Conservation (phyloP, 2,113 vertebrate genomes). For the Taxidea taxus region DNA sequence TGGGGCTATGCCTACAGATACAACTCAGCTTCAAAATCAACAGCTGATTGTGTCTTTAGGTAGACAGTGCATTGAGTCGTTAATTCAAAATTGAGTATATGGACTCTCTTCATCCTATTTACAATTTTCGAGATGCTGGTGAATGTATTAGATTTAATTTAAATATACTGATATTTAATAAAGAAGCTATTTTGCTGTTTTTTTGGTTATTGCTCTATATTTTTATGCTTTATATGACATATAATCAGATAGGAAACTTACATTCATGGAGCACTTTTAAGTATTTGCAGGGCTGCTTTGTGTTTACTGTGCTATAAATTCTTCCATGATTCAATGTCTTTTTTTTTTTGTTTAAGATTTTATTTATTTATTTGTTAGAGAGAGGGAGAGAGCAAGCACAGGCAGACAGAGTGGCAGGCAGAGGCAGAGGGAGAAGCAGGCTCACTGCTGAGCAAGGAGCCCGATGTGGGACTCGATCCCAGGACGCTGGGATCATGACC, state of each 20-base stretch:
- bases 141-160: not conserved
- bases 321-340: not conserved
- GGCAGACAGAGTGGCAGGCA: too few relatives aligned
- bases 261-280: not conserved
- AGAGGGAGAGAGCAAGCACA: too few relatives aligned
- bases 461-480: too few relatives aligned
- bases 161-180: not conserved
- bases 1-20: not conserved
- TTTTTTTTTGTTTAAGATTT: too few relatives aligned
- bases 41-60: not conserved
- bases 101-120: not conserved
- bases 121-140: not conserved
- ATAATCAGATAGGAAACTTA: not conserved
- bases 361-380: too few relatives aligned
- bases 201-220: not conserved
- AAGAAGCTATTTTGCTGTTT: not conserved
- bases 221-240: not conserved
- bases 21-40: not conserved
- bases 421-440: too few relatives aligned
- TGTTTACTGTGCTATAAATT: not conserved
- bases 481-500: too few relatives aligned
- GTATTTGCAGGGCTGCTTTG: not conserved
- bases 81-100: not conserved
- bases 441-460: too few relatives aligned
- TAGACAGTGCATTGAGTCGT: not conserved